These are phyloP conservation scores for Melolontha melolontha DNA, from an alignment of 2,888 invertebrate genomes.

Conservation along the genomic window DNA sequence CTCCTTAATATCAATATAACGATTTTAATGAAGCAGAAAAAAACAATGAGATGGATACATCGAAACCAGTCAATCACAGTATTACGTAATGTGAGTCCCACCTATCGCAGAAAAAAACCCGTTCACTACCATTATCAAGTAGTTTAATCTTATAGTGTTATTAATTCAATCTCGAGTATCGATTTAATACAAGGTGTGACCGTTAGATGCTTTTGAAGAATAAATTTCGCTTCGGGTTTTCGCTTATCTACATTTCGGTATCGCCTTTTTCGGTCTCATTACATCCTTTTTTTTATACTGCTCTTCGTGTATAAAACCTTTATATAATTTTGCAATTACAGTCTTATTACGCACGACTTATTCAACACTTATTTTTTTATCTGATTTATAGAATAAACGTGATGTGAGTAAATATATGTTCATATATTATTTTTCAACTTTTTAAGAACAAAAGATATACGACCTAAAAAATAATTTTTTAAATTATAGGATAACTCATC, in stretches of 20 bases:
- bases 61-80: conserved; percentile 16
- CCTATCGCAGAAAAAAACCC: conserved; percentile 10
- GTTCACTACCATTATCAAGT: conserved; percentile 27
- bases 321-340: background rate
- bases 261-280: conserved; percentile 12
- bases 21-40: no score
- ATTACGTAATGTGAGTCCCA: conserved; percentile 14
- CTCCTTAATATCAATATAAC: no score
- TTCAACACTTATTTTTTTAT: no score
- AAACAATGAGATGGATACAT: conserved; percentile 12
- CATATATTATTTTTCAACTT: no score
- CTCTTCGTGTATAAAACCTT: background rate
- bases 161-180: conserved; percentile 15
- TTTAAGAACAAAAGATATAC: no score
- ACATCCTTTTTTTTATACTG: background rate
- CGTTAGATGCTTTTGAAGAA: conserved; percentile 15
- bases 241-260: conserved; percentile 1
- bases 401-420: no score
- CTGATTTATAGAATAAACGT: no score
- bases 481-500: no score
- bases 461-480: no score
- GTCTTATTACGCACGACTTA: background rate
- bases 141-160: conserved; percentile 21
- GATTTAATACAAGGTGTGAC: conserved; percentile 26
- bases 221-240: conserved; percentile 2